Percentiles rank a stretch among this genome's conserved stretches.
Conservation (phyloP, 2,797 vertebrate species). For the Phalanger gymnotis region DNA sequence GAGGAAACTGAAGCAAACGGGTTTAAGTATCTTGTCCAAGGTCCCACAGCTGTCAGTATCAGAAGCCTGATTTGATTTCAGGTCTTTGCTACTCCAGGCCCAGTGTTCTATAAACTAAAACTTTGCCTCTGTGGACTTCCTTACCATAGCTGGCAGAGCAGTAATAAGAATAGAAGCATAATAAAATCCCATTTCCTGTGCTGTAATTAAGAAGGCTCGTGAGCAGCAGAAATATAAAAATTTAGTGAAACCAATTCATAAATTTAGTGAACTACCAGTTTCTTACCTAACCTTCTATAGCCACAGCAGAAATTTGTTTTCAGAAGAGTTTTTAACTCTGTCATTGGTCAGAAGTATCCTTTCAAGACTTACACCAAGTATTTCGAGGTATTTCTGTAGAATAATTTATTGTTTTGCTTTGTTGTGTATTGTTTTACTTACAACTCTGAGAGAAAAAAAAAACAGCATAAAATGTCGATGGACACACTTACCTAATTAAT, state of each 20-base stretch:
- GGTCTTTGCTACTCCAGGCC: not conserved
- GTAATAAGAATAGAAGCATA: not conserved
- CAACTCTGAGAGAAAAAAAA: not conserved
- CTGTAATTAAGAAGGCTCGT: constrained; percentile 11
- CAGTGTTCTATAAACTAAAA: not conserved
- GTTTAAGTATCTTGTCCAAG: not conserved
- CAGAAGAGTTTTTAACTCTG: constrained; percentile 21
- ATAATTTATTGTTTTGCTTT: not conserved
- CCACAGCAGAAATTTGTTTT: constrained; percentile 38
- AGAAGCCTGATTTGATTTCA: not conserved
- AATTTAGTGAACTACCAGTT: not conserved
- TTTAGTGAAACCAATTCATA: no score
- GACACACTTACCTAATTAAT: constrained; percentile 39
- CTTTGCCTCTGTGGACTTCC: not conserved
- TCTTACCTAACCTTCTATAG: not conserved
- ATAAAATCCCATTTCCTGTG: not conserved
- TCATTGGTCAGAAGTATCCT: constrained; percentile 11
- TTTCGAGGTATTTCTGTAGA: not conserved
- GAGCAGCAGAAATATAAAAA: not conserved
- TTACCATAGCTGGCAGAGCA: not conserved
- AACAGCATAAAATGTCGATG: not conserved
- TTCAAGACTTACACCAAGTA: constrained; percentile 40
- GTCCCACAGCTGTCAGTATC: not conserved
- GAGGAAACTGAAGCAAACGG: not conserved
- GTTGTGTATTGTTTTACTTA: not conserved